Evolutionary conservation across 1,140 invertebrate species (phyloP).

Genomic region (Globodera rostochiensis): DNA sequence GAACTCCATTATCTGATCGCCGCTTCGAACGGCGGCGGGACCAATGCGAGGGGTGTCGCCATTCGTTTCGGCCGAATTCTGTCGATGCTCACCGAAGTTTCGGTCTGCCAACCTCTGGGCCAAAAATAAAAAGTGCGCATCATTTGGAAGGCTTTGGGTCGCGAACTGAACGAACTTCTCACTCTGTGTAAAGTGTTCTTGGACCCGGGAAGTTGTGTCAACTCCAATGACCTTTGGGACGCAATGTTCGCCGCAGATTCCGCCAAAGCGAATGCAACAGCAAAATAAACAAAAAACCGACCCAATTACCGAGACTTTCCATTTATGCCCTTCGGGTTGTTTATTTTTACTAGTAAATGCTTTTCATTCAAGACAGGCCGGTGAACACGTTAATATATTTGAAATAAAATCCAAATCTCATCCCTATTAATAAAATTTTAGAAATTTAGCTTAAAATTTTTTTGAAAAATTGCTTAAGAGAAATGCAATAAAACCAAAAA

Average conservation of each 20-base stretch:
- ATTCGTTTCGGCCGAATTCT: slow-evolving; percentile 4
- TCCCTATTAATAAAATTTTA: too few relatives aligned
- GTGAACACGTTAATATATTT: too few relatives aligned
- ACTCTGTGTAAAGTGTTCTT: slow-evolving; percentile 5
- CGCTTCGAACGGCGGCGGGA: neutral
- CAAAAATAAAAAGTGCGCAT: neutral
- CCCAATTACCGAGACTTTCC: too few relatives aligned
- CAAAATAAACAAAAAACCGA: too few relatives aligned
- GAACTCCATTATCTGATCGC: neutral
- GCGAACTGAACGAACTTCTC: neutral
- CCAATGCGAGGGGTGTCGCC: neutral
- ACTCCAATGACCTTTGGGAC: neutral
- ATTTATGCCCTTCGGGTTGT: too few relatives aligned
- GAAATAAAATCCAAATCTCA: too few relatives aligned
- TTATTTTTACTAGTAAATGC: too few relatives aligned
- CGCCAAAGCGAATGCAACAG: neutral
- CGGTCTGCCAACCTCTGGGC: neutral
- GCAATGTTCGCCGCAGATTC: neutral
- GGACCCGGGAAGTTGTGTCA: neutral
- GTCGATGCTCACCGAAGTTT: slow-evolving; percentile 2
- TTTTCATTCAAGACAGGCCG: too few relatives aligned
- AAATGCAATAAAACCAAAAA: too few relatives aligned
- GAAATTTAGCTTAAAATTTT: too few relatives aligned
- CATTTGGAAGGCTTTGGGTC: neutral
- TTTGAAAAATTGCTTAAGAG: too few relatives aligned